A percentile compares a stretch with the other conserved stretches of the same genome.
Conservation (phyloP, 2,888 invertebrate genomes). For the Athalia cordata region DNA sequence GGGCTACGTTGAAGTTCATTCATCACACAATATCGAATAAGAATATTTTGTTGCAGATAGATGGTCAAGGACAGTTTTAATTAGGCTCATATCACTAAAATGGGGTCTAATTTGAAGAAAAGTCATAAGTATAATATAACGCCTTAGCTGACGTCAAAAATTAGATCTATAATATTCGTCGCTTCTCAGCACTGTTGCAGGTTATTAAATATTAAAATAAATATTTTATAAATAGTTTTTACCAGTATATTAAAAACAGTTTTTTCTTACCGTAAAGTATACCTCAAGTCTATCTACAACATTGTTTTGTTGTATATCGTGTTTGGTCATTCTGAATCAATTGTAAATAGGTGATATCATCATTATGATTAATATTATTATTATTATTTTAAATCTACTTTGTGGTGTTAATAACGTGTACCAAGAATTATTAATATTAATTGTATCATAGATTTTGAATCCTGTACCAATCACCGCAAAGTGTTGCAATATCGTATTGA, state of each 20-base stretch:
- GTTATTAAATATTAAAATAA: conserved; percentile 6
- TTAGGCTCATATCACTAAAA: not conserved
- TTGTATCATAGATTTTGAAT: no score
- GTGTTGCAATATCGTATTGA: no score
- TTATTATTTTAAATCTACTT: no score
- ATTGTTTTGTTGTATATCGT: not conserved
- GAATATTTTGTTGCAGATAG: not conserved
- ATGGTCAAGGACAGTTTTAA: not conserved
- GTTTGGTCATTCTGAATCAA: no score
- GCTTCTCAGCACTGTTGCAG: not conserved
- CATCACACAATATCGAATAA: not conserved
- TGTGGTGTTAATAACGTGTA: no score
- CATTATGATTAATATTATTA: no score
- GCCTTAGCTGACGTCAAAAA: not conserved
- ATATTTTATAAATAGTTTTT: conserved; percentile 5
- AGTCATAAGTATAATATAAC: not conserved
- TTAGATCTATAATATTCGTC: not conserved
- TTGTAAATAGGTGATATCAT: no score
- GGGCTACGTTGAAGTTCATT: not conserved
- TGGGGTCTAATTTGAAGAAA: not conserved
- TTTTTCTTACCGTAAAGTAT: not conserved
- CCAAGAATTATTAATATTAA: no score
- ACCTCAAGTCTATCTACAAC: not conserved
- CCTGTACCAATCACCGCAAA: no score
- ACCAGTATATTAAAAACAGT: not conserved